These are phyloP conservation scores for Adoxophyes honmai DNA, from an alignment of 1,140 invertebrate genomes.

Conservation along the genomic window DNA sequence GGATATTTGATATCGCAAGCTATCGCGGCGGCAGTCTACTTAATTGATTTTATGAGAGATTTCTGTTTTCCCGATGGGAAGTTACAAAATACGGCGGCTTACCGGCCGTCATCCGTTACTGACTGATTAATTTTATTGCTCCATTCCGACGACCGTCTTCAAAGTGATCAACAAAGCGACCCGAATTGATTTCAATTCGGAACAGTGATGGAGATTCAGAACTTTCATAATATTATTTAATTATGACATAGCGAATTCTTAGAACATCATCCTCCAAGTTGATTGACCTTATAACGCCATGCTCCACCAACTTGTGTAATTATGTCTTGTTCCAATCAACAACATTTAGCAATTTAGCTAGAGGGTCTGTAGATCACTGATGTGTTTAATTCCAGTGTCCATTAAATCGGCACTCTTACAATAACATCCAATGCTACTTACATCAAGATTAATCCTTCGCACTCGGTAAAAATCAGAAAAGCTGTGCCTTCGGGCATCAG, in stretches of 20 bases:
- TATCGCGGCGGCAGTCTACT: neutral
- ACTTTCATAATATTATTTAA: conserved; percentile 9
- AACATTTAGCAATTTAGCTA: no score
- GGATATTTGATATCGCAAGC: no score
- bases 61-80: conserved; percentile 30
- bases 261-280: no score
- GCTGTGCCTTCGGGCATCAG: neutral
- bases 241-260: no score
- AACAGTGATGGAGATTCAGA: conserved; percentile 7
- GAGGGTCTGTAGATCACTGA: no score
- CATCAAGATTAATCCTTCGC: neutral
- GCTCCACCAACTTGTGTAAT: no score
- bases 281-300: no score
- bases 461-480: neutral
- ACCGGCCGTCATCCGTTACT: conserved; percentile 20
- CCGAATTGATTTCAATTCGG: conserved; percentile 24
- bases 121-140: conserved; percentile 1
- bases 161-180: conserved; percentile 26
- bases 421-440: neutral
- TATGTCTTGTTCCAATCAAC: no score
- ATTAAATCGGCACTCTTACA: neutral
- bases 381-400: no score
- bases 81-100: conserved; percentile 38
- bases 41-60: conserved; percentile 16
- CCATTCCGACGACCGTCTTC: conserved; percentile 2